Evolutionary conservation across 2,888 invertebrate species (phyloP).

Genomic region (Therioaphis trifolii): DNA sequence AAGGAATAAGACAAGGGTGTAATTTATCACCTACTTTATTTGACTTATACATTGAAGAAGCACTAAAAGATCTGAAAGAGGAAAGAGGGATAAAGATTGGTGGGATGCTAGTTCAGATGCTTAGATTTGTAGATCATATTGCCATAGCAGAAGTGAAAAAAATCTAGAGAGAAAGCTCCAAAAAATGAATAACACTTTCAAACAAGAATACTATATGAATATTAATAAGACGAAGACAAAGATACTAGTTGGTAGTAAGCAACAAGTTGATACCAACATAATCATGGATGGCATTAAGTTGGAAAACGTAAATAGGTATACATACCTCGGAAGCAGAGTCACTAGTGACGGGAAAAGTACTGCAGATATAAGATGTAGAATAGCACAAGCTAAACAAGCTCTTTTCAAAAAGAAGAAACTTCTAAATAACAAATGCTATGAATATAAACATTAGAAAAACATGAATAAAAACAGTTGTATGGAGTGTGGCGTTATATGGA

Average conservation of each 20-base stretch:
- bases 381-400: too few species aligned
- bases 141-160: slow-evolving; percentile 6
- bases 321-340: slow-evolving; percentile 3
- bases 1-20: slow-evolving; percentile 33
- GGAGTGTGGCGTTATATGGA: slow-evolving; percentile 2
- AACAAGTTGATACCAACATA: too few species aligned
- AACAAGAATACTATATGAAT: slow-evolving; percentile 16
- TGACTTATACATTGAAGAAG: too few species aligned
- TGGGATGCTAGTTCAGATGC: slow-evolving; percentile 22
- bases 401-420: too few species aligned
- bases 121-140: slow-evolving; percentile 7
- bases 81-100: slow-evolving; percentile 7
- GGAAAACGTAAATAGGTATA: not conserved
- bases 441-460: slow-evolving; percentile 8
- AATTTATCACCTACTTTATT: too few species aligned
- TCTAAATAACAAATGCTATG: not conserved
- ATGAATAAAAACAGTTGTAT: too few species aligned
- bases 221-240: too few species aligned
- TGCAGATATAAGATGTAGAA: slow-evolving; percentile 6
- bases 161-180: slow-evolving; percentile 3
- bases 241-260: too few species aligned
- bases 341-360: slow-evolving; percentile 4
- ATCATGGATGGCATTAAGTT: too few species aligned
- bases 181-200: not conserved
- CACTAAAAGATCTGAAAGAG: slow-evolving; percentile 10